phyloP scores from a whole-genome alignment of 2,797 vertebrate genomes.

The Antrozous pallidus region DNA sequence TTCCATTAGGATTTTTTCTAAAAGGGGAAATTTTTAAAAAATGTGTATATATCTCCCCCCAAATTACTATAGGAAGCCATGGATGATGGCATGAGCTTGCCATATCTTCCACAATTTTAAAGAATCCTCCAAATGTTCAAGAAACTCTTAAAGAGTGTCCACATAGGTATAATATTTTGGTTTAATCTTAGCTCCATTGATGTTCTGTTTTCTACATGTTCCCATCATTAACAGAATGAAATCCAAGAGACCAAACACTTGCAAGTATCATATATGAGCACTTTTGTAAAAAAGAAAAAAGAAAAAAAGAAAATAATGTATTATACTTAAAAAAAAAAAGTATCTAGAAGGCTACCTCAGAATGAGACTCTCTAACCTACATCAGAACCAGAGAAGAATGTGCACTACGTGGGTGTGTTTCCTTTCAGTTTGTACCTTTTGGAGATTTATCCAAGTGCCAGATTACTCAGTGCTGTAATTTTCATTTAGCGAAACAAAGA shows the following conservation, averaged over 20 bases:
- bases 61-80: conserved; percentile 71
- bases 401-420: conserved; percentile 82
- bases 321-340: conserved; percentile 76
- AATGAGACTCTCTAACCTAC: conserved; percentile 83
- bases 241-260: conserved; percentile 84
- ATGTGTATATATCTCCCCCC: neutral
- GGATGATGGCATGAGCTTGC: conserved; percentile 61
- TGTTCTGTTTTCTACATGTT: conserved; percentile 71
- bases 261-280: conserved; percentile 81
- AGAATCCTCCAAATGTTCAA: conserved; percentile 57
- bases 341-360: conserved; percentile 88
- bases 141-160: conserved; percentile 66
- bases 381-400: conserved; percentile 85
- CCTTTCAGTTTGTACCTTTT: conserved; percentile 72
- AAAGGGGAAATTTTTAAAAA: conserved; percentile 44
- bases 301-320: conserved; percentile 48
- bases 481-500: conserved; percentile 75
- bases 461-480: conserved; percentile 73
- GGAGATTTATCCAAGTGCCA: conserved; percentile 80
- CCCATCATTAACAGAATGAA: conserved; percentile 72
- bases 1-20: conserved; percentile 70
- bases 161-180: conserved; percentile 47
- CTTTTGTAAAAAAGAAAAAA: conserved; percentile 82
- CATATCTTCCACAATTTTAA: conserved; percentile 60
- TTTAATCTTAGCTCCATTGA: conserved; percentile 62